Percentiles rank a stretch among this genome's conserved stretches.
phyloP scores from a whole-genome alignment of 2,888 invertebrate genomes.

The Cheilosia pagana region DNA sequence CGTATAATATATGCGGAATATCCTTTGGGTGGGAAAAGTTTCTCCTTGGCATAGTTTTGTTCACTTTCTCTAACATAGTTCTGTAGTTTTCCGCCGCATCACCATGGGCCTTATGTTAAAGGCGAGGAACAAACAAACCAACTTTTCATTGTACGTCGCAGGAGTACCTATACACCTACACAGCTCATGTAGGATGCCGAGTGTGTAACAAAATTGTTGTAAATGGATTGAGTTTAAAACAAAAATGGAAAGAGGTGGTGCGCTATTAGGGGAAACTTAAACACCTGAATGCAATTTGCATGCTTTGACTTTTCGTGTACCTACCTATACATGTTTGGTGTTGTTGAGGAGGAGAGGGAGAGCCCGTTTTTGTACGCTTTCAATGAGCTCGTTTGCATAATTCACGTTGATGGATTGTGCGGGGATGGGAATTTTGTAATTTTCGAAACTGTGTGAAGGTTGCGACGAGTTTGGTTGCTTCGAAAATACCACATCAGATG shows the following conservation, averaged over 20 bases:
- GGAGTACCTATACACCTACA: not conserved
- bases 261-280: constrained; percentile 40
- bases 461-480: not conserved
- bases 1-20: constrained; percentile 28
- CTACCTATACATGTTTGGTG: not conserved
- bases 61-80: constrained; percentile 54
- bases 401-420: constrained; percentile 8
- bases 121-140: constrained; percentile 28
- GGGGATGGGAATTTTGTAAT: not conserved
- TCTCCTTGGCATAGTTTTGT: constrained; percentile 64
- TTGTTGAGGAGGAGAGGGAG: not conserved
- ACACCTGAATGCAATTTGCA: constrained; percentile 51
- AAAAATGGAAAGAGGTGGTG: not conserved
- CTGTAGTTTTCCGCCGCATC: constrained; percentile 39
- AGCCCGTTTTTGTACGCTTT: constrained; percentile 8
- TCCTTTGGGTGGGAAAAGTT: constrained; percentile 43
- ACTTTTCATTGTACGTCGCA: not conserved
- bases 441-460: constrained; percentile 13
- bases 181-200: not conserved
- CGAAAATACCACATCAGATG: not conserved
- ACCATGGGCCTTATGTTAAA: constrained; percentile 32
- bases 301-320: constrained; percentile 40
- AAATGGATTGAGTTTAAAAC: constrained; percentile 45
- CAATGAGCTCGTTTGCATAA: constrained; percentile 28
- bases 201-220: constrained; percentile 39